Base-by-base conservation (phyloP, 64 coral and sea anemone genomes). In the Pocillopora verrucosa region DNA sequence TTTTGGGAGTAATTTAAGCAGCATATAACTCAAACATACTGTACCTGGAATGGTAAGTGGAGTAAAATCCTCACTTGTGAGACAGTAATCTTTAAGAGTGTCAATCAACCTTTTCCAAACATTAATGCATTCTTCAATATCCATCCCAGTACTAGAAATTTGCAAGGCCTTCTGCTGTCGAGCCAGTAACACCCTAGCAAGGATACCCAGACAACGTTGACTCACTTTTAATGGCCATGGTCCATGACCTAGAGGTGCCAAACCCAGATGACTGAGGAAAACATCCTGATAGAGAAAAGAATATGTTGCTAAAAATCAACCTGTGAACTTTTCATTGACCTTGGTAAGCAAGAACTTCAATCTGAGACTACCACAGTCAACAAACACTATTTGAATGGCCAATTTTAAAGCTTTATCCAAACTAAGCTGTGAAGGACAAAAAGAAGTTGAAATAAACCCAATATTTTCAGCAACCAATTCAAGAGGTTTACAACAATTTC, bases 91-190 rank as follows among this genome's bases (percentile, higher is more conserved):
- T 78, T 76, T 56, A 34, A 96, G 89, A 82, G 88, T 93, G 34
- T 80, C 59, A 38, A 96, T 91, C 4, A 96, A 19, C 73, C 95
- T 96, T 10, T 73, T 90, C 95, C 95, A 96, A 36, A 96, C 87
- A 13, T 67, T 74, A 20, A 87, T 70, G 45, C 91, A 96, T 75
- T 96, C 95, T 37, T 83, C 51, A 51, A 96, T 93, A 45, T 96
- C 91, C 95, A 96, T 93, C 63, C 86, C 82, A 59, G 36, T 74
- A 10, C 77, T 76, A 37, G 80, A 51, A 51, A 51, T 87, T 36
- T 82, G 86, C 34, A 76, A 89, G 12, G 79, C 78, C 58, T 85
- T 88, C 87, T 93, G 95, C 60, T 93, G 91, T 65, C 95, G 73
- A 62, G 88, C 92, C 83, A 96, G 70, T 58, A 96, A 72, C 37